These are phyloP conservation scores for Syngnathus floridae DNA, from an alignment of 2,113 vertebrate species.

Conservation along the genomic window DNA sequence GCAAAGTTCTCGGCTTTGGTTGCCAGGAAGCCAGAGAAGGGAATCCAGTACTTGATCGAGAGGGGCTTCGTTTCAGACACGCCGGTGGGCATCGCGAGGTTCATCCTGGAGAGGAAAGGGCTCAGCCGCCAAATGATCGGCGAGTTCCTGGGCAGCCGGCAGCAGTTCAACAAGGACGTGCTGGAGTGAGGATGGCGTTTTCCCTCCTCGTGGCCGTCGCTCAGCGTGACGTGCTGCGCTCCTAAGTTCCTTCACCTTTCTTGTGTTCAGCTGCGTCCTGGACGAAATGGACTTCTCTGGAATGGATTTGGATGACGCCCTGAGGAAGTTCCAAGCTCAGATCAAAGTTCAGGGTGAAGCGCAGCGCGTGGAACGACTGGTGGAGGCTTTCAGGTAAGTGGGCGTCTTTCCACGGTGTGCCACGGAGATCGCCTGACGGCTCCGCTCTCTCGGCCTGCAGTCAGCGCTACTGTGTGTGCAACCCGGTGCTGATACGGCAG, in stretches of 20 bases:
- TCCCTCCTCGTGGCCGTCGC: too few relatives aligned
- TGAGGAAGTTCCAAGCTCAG: slow-evolving; percentile 91
- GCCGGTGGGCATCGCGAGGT: slow-evolving; percentile 86
- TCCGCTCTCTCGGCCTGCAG: slow-evolving; percentile 52
- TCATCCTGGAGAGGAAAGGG: slow-evolving; percentile 92
- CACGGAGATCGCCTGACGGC: neutral
- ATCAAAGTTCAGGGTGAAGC: slow-evolving; percentile 93
- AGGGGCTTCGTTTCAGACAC: slow-evolving; percentile 90
- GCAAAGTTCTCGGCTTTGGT: neutral
- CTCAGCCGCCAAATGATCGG: slow-evolving; percentile 95
- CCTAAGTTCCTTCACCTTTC: neutral
- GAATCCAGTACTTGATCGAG: slow-evolving; percentile 94
- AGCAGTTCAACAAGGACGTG: slow-evolving; percentile 94
- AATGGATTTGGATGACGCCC: slow-evolving; percentile 90
- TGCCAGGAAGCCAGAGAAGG: slow-evolving; percentile 88
- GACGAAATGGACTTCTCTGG: slow-evolving; percentile 96
- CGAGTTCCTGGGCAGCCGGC: slow-evolving; percentile 91
- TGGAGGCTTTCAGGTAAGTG: slow-evolving; percentile 88
- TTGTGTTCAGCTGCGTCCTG: slow-evolving; percentile 79
- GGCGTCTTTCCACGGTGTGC: neutral
- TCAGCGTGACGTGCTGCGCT: neutral
- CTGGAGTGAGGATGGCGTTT: slow-evolving; percentile 76
- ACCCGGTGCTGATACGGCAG: slow-evolving; percentile 87
- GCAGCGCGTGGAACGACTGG: slow-evolving; percentile 89
- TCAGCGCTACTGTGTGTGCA: slow-evolving; percentile 93